phyloP scores from a whole-genome alignment of 2,797 vertebrate species.

The Coregonus sp. region DNA sequence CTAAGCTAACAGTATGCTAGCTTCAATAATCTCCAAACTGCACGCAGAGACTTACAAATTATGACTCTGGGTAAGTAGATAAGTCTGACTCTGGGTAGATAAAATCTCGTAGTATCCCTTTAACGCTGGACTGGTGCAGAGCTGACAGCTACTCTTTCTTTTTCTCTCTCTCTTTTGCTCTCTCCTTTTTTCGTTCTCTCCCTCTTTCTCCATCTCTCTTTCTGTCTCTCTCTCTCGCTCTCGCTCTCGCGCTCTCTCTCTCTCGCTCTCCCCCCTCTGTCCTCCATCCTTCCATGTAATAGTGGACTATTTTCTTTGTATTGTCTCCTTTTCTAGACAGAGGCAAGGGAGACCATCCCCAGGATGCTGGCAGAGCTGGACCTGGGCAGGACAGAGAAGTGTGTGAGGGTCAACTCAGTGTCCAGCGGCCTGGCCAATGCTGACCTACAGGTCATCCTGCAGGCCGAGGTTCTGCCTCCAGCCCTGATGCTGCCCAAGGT shows the following conservation, averaged over 20 bases:
- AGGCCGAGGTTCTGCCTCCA: conserved; percentile 83
- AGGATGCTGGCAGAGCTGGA: conserved; percentile 84
- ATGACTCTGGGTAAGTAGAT: too few species aligned
- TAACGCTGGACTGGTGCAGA: too few species aligned
- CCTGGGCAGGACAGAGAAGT: conserved; percentile 88
- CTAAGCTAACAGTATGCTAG: too few species aligned
- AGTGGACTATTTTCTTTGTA: background rate
- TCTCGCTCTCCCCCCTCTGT: background rate
- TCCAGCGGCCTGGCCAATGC: conserved; percentile 89
- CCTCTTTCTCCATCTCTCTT: too few species aligned
- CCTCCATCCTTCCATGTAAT: background rate
- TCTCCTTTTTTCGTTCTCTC: too few species aligned
- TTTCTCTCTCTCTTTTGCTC: too few species aligned
- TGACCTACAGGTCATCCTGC: conserved; percentile 86
- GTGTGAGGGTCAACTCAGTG: conserved; percentile 93
- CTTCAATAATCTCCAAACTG: too few species aligned
- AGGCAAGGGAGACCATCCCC: conserved; percentile 85
- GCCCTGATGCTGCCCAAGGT: conserved; percentile 98
- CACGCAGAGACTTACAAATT: too few species aligned
- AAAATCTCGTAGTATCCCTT: too few species aligned
- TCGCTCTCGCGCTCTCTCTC: background rate
- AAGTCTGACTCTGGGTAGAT: too few species aligned
- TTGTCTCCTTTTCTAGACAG: conserved; percentile 69
- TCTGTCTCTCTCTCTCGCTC: too few species aligned
- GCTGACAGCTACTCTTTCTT: too few species aligned